phyloP scores from a whole-genome alignment of 2,113 vertebrate genomes.

The Capreolus pygargus region DNA sequence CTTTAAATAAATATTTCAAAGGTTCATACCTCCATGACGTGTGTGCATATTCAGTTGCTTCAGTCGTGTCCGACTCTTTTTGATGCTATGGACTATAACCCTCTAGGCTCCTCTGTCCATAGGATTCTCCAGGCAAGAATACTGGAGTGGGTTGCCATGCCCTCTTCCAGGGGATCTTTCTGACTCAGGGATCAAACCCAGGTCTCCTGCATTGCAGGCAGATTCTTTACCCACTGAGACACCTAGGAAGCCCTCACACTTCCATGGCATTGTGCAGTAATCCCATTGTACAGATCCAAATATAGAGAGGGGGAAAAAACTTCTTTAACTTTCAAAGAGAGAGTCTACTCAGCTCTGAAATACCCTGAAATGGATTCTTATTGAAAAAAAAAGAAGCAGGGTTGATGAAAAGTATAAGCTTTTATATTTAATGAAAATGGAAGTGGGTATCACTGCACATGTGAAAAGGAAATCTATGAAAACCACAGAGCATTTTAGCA shows the following conservation, averaged over 20 bases:
- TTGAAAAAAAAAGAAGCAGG: not conserved
- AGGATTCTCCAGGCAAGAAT: not conserved
- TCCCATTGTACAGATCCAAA: not conserved
- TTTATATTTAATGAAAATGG: slow-evolving; percentile 36
- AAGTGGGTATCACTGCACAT: slow-evolving; percentile 17
- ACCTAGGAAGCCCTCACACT: not conserved
- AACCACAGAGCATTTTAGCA: slow-evolving; percentile 60
- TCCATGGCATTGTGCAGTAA: not conserved
- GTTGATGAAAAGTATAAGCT: not conserved
- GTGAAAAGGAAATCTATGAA: slow-evolving; percentile 60
- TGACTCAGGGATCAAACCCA: not conserved
- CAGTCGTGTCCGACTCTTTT: accelerated
- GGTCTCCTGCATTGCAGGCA: not conserved
- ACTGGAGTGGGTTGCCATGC: not conserved
- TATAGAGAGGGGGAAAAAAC: not conserved
- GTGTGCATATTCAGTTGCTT: not conserved
- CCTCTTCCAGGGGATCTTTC: not conserved
- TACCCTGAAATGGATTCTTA: not conserved
- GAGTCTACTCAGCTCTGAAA: not conserved
- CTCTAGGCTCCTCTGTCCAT: not conserved
- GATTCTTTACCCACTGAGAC: not conserved
- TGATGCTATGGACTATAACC: not conserved
- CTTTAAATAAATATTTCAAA: not conserved
- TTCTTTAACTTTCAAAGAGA: not conserved
- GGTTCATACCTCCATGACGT: not conserved